Evolutionary conservation across 1,140 invertebrate genomes (phyloP), one percentile per base, ranked within the genome.

Genomic region (Drosophila lacteicornis): DNA sequence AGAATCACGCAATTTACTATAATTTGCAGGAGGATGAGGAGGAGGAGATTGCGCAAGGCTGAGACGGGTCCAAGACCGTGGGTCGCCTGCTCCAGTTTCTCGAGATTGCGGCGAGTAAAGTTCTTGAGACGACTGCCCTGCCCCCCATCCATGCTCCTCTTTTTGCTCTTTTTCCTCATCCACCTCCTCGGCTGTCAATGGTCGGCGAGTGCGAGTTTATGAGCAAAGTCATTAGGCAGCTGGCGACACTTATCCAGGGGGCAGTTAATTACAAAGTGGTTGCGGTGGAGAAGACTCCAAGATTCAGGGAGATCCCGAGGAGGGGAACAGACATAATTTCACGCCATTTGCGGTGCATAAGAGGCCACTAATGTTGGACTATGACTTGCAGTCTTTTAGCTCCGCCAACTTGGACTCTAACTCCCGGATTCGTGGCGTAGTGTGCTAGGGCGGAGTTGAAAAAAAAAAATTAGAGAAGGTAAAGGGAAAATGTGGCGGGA

Each of bases 1-100:
- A 66, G 80, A 88, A 84, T 90, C 85, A 84, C 81, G 86, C 85
- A 90, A 90, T 90, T 90, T 90, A 85, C 81, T 91, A 90, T 91
- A 90, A 91, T 90, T 90, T 82, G 42, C 69, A 70, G 49, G 53
- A 36, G 40, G 13, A 60, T 49, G 22, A 40, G 12, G 4, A 5
- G 51, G 12, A 13, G 55, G 30, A 65, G 59, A 47, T 68, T 55
- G 53, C 19, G 49, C 11, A 36, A 45, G 59, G 22, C 11, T 67
- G 40, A 56, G 40, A 12, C 17, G 33, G 46, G 27, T 22, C 22
- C 27, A 30, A 15, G 61, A 65, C 61, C 30, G 59, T 42, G 33
- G 46, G 56, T 30, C 38, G 47, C 47, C 55, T 82, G 83, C 77
- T 88, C 84, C 60, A 88, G 42, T 87, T 88, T 90, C 74, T 73